Evolutionary conservation across 2,888 invertebrate species (phyloP).

Genomic region (Mylabris sibirica): DNA sequence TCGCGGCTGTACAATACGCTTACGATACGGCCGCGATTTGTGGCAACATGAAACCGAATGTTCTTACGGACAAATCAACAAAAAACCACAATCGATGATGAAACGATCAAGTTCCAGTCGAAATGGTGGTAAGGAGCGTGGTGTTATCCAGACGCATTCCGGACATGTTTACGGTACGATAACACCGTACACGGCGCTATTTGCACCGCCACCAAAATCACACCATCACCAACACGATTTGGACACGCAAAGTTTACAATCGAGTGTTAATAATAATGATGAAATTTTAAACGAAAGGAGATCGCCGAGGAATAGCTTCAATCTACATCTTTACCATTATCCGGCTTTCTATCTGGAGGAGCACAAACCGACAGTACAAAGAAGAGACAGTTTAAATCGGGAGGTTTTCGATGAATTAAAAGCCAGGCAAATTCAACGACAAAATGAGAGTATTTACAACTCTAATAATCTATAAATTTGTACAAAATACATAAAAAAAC

Average conservation of each 20-base stretch:
- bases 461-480: conserved; percentile 39
- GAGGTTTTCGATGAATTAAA: conserved; percentile 43
- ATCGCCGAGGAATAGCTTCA: background rate
- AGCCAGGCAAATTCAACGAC: conserved; percentile 30
- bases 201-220: background rate
- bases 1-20: conserved; percentile 44
- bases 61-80: conserved; percentile 41
- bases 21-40: conserved; percentile 49
- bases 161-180: conserved; percentile 54
- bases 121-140: conserved; percentile 41
- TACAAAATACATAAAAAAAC: background rate
- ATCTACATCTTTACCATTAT: conserved; percentile 20
- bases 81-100: conserved; percentile 29
- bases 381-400: conserved; percentile 34
- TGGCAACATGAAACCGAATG: conserved; percentile 53
- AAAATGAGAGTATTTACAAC: conserved; percentile 37
- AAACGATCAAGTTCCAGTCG: conserved; percentile 5
- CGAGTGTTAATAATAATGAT: background rate
- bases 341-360: conserved; percentile 14
- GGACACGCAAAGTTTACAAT: background rate
- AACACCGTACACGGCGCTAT: conserved; percentile 40
- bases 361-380: background rate
- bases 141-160: conserved; percentile 55
- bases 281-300: background rate
- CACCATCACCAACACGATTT: conserved; percentile 10